Percentiles rank a stretch among this genome's conserved stretches.
Conservation (phyloP, 2,797 vertebrate genomes). For the Gobionotothen gibberifrons region DNA sequence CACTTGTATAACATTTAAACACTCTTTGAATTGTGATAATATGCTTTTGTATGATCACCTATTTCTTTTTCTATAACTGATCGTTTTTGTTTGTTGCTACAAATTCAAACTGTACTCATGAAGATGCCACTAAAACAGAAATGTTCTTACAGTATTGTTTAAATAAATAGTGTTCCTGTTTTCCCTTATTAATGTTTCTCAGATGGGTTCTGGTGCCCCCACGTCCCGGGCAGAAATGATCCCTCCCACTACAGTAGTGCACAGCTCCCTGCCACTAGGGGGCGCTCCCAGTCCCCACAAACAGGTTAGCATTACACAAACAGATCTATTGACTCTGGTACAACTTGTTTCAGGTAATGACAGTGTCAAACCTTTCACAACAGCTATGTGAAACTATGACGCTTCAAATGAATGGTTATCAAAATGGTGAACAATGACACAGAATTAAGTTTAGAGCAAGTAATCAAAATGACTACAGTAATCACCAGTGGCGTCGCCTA, state of each 20-base stretch:
- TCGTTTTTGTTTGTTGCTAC: not conserved
- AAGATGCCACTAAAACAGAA: not conserved
- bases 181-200: conserved; percentile 29
- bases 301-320: conserved; percentile 77
- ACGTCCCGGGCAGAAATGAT: conserved; percentile 73
- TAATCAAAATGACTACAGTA: not conserved
- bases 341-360: not conserved
- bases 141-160: not conserved
- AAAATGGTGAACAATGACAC: not conserved
- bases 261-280: conserved; percentile 77
- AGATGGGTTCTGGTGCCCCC: conserved; percentile 62
- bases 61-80: not conserved
- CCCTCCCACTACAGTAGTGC: conserved; percentile 72
- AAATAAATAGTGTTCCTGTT: not conserved
- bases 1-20: not conserved
- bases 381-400: not conserved
- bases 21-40: not conserved
- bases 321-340: not conserved
- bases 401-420: not conserved
- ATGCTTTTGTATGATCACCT: not conserved
- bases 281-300: conserved; percentile 76
- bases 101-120: not conserved
- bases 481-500: no score
- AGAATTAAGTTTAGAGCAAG: not conserved
- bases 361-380: not conserved